Percentiles rank a stretch among this genome's conserved stretches.
Conservation (phyloP, 2,888 invertebrate species). For the Mythimna pallens region DNA sequence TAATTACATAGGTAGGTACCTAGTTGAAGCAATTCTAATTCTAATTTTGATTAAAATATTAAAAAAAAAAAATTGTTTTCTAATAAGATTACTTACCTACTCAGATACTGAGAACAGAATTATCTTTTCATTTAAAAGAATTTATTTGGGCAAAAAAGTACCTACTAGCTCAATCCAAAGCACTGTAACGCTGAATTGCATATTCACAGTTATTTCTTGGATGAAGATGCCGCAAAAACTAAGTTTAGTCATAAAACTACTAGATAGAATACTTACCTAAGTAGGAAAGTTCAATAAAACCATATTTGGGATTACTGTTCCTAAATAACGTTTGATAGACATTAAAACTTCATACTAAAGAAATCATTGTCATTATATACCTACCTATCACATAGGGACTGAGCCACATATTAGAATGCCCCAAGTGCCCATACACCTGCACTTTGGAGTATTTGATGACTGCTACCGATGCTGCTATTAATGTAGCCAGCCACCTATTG, state of each 20-base stretch:
- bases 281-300: conserved; percentile 49
- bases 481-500: no score
- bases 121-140: not conserved
- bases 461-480: no score
- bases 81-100: no score
- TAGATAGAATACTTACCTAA: not conserved
- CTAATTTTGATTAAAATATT: no score
- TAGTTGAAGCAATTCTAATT: no score
- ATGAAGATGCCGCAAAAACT: conserved; percentile 27
- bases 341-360: conserved; percentile 22
- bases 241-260: conserved; percentile 31
- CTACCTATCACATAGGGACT: not conserved
- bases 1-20: no score
- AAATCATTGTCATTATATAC: not conserved
- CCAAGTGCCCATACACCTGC: no score
- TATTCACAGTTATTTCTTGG: conserved; percentile 4
- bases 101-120: not conserved
- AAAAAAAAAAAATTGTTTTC: no score
- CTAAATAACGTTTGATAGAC: not conserved
- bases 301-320: conserved; percentile 49
- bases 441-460: no score
- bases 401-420: no score
- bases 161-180: not conserved
- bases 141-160: not conserved
- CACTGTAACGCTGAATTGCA: not conserved